Conservation (phyloP, 2,797 vertebrate genomes). For the Crypturellus tataupa region DNA sequence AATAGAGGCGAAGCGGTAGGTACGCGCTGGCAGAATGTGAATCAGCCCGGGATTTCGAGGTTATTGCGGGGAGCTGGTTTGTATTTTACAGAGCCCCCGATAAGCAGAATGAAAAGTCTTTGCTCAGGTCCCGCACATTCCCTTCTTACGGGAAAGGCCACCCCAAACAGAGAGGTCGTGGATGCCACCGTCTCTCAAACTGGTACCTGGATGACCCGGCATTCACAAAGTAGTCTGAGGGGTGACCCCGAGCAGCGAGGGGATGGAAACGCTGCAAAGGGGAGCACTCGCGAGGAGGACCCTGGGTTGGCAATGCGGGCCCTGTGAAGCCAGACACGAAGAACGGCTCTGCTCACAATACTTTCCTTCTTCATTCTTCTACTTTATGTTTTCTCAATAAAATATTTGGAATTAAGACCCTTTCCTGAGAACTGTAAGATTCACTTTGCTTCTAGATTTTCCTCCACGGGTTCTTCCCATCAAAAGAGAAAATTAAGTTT, state of each 20-base stretch:
- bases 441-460: not conserved
- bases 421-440: not conserved
- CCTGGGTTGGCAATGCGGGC: not conserved
- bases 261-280: not conserved
- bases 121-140: not conserved
- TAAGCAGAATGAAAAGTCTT: not conserved
- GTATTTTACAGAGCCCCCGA: not conserved
- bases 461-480: not conserved
- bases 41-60: not conserved
- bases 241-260: not conserved
- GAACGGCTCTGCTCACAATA: not conserved
- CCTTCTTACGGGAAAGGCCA: not conserved
- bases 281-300: not conserved
- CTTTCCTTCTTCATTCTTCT: not conserved
- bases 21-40: not conserved
- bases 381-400: not conserved
- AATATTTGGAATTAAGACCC: not conserved
- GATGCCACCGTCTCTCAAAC: not conserved
- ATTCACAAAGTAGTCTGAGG: not conserved
- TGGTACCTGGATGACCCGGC: not conserved
- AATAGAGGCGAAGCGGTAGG: not conserved
- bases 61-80: not conserved
- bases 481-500: not conserved
- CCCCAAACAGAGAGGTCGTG: not conserved
- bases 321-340: not conserved